Percentiles rank a stretch among this genome's conserved stretches.
Conservation (phyloP, 2,113 vertebrate species). For the Tachysurus fulvidraco region DNA sequence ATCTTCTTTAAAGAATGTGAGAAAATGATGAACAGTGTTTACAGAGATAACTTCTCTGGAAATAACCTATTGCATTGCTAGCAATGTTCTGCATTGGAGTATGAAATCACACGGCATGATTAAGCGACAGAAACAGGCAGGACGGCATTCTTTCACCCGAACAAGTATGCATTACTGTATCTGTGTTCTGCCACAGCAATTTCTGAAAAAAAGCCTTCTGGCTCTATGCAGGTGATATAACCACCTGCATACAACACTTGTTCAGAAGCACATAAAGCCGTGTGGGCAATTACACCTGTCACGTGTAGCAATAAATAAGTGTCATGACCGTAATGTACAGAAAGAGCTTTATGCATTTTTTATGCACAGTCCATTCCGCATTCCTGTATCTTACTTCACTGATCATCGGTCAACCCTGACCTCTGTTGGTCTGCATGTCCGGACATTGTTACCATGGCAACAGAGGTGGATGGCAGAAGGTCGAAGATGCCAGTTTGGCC, state of each 20-base stretch:
- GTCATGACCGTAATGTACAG: neutral
- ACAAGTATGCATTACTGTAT: slow-evolving; percentile 43
- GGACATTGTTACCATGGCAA: slow-evolving; percentile 52
- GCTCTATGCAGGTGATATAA: neutral
- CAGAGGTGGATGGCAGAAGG: slow-evolving; percentile 45
- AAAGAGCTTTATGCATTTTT: neutral
- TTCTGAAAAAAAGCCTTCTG: slow-evolving; percentile 10
- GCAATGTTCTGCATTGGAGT: neutral
- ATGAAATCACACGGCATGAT: neutral
- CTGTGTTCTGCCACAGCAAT: neutral
- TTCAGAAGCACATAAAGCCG: slow-evolving; percentile 20
- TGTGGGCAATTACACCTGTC: neutral
- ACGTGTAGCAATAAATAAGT: slow-evolving; percentile 3
- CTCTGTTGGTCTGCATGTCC: slow-evolving; percentile 7
- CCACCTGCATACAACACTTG: slow-evolving; percentile 6
- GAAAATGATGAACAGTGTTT: neutral
- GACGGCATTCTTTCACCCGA: slow-evolving; percentile 42
- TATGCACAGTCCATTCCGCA: neutral
- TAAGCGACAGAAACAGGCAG: slow-evolving; percentile 41
- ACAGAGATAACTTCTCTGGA: neutral
- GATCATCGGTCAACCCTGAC: slow-evolving; percentile 27
- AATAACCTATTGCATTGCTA: neutral
- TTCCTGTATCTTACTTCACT: neutral
- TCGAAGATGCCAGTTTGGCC: slow-evolving; percentile 25
- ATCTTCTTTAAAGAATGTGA: neutral